Evolutionary conservation across 2,113 vertebrate species (phyloP).

Genomic region (Corvus cornix): DNA sequence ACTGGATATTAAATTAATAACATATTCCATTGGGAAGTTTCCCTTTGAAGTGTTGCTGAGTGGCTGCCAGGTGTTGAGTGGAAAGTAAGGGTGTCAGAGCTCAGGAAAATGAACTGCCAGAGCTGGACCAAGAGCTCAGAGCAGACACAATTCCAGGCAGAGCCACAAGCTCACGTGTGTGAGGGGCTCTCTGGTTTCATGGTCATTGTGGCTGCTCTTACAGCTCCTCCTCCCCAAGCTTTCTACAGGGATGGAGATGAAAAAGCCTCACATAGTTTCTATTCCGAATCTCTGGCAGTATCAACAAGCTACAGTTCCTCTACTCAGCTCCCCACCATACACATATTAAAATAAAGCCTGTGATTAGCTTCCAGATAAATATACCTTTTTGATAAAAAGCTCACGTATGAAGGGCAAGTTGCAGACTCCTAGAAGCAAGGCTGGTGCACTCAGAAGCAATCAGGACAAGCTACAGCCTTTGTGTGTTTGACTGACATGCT

Average conservation of each 20-base stretch:
- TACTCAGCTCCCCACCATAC: not conserved
- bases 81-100: not conserved
- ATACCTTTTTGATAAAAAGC: not conserved
- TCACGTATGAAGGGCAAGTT: not conserved
- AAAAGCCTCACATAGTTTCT: not conserved
- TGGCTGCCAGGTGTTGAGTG: not conserved
- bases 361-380: not conserved
- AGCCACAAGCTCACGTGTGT: rapidly evolving
- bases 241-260: not conserved
- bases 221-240: not conserved
- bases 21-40: not conserved
- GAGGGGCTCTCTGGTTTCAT: not conserved
- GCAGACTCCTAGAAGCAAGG: not conserved
- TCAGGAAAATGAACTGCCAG: not conserved
- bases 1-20: not conserved
- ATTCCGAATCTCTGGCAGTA: not conserved
- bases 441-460: not conserved
- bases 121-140: not conserved
- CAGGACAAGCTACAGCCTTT: not conserved
- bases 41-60: not conserved
- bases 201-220: not conserved
- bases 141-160: not conserved
- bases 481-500: not conserved
- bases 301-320: not conserved
- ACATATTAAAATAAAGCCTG: not conserved